Conservation (phyloP, 2,113 vertebrate genomes). For the Henicopernis longicauda region DNA sequence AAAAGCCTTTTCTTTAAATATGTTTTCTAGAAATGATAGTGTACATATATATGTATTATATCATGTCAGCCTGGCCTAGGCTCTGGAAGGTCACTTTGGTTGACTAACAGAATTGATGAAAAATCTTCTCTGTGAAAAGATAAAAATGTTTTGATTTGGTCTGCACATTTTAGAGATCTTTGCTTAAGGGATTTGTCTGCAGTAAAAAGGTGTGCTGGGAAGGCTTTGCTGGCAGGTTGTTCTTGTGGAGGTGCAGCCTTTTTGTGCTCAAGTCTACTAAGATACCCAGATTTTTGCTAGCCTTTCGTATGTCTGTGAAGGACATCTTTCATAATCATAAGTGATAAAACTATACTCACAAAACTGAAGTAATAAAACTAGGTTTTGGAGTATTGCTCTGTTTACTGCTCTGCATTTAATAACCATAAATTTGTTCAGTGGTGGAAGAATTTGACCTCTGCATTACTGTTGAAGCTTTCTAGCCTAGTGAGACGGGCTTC, state of each 20-base stretch:
- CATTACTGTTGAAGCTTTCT: not conserved
- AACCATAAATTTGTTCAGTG: not conserved
- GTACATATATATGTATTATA: rapidly evolving
- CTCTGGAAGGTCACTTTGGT: not conserved
- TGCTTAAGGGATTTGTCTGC: not conserved
- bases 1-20: not conserved
- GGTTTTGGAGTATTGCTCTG: not conserved
- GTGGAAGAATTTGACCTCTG: not conserved
- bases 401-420: not conserved
- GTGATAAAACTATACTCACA: not conserved
- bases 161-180: not conserved
- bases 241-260: not conserved
- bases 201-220: not conserved
- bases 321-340: not conserved
- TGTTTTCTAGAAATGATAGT: not conserved
- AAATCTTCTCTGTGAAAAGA: not conserved
- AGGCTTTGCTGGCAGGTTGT: not conserved
- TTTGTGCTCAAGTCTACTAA: not conserved
- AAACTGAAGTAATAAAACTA: not conserved
- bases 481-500: not conserved
- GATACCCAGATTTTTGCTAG: not conserved
- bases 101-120: not conserved
- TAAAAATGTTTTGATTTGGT: not conserved
- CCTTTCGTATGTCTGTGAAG: not conserved
- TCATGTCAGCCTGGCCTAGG: not conserved